A percentile compares a stretch with the other conserved stretches of the same genome.
phyloP scores from a whole-genome alignment of 2,113 vertebrate genomes.

The Mus spicilegus region DNA sequence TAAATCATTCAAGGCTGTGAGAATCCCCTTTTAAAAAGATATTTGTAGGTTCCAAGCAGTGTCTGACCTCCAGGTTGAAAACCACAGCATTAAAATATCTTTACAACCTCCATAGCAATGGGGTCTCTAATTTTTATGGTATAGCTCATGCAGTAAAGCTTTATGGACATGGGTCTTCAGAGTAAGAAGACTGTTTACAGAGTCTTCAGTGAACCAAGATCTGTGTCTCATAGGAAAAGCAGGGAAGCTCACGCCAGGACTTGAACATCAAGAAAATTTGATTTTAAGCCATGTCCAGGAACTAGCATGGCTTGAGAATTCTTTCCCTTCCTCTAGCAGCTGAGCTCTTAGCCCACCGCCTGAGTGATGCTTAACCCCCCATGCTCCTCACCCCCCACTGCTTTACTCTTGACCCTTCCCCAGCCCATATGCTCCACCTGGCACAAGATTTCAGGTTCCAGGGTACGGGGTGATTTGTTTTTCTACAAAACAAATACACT shows the following conservation, averaged over 20 bases:
- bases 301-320: no score
- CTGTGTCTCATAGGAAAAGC: not conserved
- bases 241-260: not conserved
- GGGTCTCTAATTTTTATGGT: not conserved
- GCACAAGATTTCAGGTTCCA: slow-evolving; percentile 1
- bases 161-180: not conserved
- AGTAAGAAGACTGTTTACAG: not conserved
- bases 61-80: not conserved
- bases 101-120: not conserved
- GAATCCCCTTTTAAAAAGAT: not conserved
- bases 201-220: not conserved
- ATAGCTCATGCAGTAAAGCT: not conserved
- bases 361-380: not conserved
- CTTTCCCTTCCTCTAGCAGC: not conserved
- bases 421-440: accelerated
- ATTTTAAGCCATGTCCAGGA: not conserved
- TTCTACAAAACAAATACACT: slow-evolving; percentile 70
- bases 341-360: not conserved
- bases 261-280: no score
- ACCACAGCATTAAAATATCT: not conserved
- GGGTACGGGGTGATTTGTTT: slow-evolving; percentile 58
- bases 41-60: not conserved
- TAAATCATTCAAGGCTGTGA: not conserved
- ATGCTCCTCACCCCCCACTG: not conserved
- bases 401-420: not conserved